Evolutionary conservation across 2,113 vertebrate genomes (phyloP).

Genomic region (Pogonocichla stellata): DNA sequence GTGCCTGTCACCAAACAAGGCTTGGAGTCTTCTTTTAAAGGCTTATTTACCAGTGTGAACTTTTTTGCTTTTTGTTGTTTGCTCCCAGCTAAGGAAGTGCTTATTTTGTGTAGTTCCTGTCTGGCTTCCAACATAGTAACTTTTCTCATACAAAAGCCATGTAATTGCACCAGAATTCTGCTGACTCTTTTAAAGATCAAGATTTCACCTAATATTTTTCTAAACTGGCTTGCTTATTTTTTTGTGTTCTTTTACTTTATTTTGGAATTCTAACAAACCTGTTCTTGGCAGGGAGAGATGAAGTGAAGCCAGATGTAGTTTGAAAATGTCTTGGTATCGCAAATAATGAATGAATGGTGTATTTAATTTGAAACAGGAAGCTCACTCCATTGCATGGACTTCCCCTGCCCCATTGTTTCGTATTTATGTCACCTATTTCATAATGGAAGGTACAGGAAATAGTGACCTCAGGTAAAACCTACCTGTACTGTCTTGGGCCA

Average conservation of each 20-base stretch:
- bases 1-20: neutral
- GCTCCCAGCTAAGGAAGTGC: conserved; percentile 25
- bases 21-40: neutral
- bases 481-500: neutral
- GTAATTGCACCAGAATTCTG: neutral
- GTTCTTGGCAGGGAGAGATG: conserved; percentile 36
- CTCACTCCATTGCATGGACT: neutral
- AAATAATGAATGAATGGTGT: neutral
- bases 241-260: conserved; percentile 52
- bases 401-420: neutral
- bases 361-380: neutral
- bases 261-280: conserved; percentile 55
- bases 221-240: conserved; percentile 52
- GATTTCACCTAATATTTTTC: conserved; percentile 41
- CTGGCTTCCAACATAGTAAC: neutral
- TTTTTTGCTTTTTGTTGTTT: neutral
- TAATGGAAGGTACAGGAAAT: neutral
- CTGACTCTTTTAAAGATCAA: neutral
- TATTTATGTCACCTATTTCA: neutral
- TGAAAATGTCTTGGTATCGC: neutral
- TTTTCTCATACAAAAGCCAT: conserved; percentile 12
- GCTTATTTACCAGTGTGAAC: neutral
- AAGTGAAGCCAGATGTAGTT: conserved; percentile 9
- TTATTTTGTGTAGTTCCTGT: conserved; percentile 27
- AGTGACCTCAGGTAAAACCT: neutral